A percentile compares a stretch with the other conserved stretches of the same genome.
phyloP scores from a whole-genome alignment of 2,888 invertebrate genomes.

The Petrolisthes manimaculis region DNA sequence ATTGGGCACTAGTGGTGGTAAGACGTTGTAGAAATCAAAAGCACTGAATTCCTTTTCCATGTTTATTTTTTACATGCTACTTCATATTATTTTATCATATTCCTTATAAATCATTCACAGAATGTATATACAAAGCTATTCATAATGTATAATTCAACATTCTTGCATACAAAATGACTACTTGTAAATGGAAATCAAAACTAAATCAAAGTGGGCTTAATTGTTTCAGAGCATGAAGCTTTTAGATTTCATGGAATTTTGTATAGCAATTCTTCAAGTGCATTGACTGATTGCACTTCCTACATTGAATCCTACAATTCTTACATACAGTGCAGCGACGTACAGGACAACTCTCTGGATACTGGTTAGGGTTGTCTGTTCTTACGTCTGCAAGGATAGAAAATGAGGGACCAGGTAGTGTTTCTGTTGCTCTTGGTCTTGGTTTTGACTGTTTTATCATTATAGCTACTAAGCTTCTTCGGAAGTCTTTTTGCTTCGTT shows the following conservation, averaged over 20 bases:
- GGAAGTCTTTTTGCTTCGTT: slow-evolving; percentile 30
- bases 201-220: neutral
- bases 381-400: slow-evolving; percentile 26
- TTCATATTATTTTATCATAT: slow-evolving; percentile 5
- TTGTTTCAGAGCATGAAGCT: neutral
- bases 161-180: slow-evolving; percentile 3
- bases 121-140: neutral
- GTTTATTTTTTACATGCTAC: slow-evolving; percentile 4
- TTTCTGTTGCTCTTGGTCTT: slow-evolving; percentile 13
- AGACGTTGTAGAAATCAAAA: neutral
- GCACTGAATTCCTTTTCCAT: neutral
- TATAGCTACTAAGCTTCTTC: slow-evolving; percentile 38
- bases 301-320: slow-evolving; percentile 41
- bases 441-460: slow-evolving; percentile 28
- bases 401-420: slow-evolving; percentile 25
- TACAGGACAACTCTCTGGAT: slow-evolving; percentile 43
- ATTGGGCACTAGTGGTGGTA: slow-evolving; percentile 18
- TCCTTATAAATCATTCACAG: slow-evolving; percentile 4
- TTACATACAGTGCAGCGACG: slow-evolving; percentile 23
- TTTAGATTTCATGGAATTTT: slow-evolving; percentile 26
- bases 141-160: slow-evolving; percentile 4
- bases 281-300: slow-evolving; percentile 27
- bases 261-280: slow-evolving; percentile 25
- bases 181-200: neutral
- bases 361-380: slow-evolving; percentile 32